A percentile compares a stretch with the other conserved stretches of the same genome.
Evolutionary conservation across 2,113 vertebrate species (phyloP).

Genomic region (Raphicerus campestris): DNA sequence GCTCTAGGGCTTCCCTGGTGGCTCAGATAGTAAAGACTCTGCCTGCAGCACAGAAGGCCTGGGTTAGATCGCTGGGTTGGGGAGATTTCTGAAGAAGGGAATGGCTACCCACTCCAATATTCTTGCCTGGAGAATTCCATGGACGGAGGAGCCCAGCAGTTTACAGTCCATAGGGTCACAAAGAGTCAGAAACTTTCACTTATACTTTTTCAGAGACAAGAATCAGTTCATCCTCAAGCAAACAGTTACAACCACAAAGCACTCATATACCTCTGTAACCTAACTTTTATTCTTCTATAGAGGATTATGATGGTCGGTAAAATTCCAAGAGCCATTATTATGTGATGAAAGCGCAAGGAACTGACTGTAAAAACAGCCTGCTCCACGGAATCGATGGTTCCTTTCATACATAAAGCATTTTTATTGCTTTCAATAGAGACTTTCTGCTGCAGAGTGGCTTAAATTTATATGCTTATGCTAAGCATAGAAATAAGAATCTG

Average conservation of each 20-base stretch:
- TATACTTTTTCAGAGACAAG: neutral
- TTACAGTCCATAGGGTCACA: neutral
- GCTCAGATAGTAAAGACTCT: neutral
- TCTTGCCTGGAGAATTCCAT: neutral
- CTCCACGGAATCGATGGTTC: neutral
- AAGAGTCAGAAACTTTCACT: neutral
- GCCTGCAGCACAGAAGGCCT: neutral
- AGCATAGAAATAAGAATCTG: neutral
- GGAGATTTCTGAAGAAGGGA: neutral
- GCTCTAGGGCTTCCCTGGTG: neutral
- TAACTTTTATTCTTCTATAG: neutral
- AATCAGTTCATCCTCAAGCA: neutral
- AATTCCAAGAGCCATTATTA: neutral
- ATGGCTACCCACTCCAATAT: neutral
- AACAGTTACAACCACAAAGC: neutral
- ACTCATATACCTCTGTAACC: neutral
- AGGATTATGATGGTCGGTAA: neutral
- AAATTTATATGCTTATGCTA: neutral
- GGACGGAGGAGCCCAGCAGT: neutral
- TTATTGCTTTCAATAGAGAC: neutral
- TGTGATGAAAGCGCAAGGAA: neutral
- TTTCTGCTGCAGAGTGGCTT: neutral
- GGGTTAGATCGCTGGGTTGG: neutral
- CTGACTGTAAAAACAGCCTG: neutral
- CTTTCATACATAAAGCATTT: neutral